Evolutionary conservation across 2,888 invertebrate genomes (phyloP), one percentile per base, ranked within the genome.

Genomic region (Ennomos quercinarius): DNA sequence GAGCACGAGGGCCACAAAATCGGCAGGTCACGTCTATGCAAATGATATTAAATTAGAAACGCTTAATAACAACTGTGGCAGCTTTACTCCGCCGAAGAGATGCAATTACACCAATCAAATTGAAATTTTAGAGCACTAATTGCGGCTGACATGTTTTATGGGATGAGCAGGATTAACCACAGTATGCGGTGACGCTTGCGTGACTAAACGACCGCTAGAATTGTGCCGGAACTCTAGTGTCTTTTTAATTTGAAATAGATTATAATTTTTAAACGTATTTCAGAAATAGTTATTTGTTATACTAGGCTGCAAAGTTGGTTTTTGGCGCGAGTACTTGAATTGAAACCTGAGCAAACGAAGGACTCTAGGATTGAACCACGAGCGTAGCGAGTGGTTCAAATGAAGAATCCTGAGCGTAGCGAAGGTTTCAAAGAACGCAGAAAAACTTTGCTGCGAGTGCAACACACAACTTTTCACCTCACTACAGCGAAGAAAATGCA

Each of bases 41-140:
- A 92, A 92, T 92, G 80, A 87, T 88, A 87, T 91, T 90, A 91
- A 92, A 92, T 91, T 91, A 89, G 89, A 86, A 91, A 79, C 91
- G 89, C 91, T 92, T 92, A 88, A 89, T 89, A 89, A 87, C 92
- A 92, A 92, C 92, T 92, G 92, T 87, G 89, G 73, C 86, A 62
- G 73, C 78, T 80, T 78, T 77, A 77, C 80, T 81, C 78, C 81
- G 75, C 81, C 86, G 86, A 90, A 90, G 90, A 91, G 89, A 88
- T 91, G 91, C 89, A 89, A 92, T 92, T 92, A 91, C 87, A 91
- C 87, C 89, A 89, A 92, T 91, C 89, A 91, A 91, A 91, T 87
- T 85, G 84, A 85, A 86, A 91, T 92, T 91, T 88, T 82, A 82
- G 84, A 83, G 72, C 78, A 88, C 90, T 91, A 92, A 91, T 91